Conservation (phyloP, 92 coral and sea anemone species). For the Porites rus region DNA sequence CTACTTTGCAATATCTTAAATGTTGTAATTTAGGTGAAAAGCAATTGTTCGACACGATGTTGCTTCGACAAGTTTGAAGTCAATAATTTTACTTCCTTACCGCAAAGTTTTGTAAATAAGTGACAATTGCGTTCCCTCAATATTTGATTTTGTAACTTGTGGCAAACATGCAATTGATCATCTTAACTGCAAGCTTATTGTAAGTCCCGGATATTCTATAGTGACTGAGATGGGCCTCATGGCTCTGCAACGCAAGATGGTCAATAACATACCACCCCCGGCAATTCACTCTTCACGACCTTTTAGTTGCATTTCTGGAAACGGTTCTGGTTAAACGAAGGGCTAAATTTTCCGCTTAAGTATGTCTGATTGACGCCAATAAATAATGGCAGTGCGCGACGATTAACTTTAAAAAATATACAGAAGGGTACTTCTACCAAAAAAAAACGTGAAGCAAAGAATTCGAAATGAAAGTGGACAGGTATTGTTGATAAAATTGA, state of each 20-base stretch:
- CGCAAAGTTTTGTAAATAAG: background rate
- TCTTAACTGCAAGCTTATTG: background rate
- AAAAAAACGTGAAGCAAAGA: no score
- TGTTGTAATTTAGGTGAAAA: background rate
- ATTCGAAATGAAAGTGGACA: no score
- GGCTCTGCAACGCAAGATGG: background rate
- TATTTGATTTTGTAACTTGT: background rate
- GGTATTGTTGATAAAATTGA: no score
- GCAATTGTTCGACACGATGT: background rate
- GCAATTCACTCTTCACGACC: no score
- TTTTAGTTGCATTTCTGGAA: no score
- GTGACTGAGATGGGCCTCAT: slow-evolving; percentile 9
- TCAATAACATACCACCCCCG: no score
- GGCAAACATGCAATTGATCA: background rate
- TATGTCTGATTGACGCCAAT: no score
- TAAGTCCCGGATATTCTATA: slow-evolving; percentile 6
- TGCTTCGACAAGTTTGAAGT: slow-evolving; percentile 25
- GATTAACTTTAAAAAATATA: no score
- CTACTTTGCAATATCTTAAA: background rate
- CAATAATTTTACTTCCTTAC: background rate
- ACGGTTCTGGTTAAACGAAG: no score
- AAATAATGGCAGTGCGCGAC: no score
- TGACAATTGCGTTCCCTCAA: background rate
- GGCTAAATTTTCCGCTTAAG: no score
- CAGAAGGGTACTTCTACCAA: no score